Percentiles rank a stretch among this genome's conserved stretches.
phyloP scores from a whole-genome alignment of 2,888 invertebrate species.

The Sisyra terminalis region DNA sequence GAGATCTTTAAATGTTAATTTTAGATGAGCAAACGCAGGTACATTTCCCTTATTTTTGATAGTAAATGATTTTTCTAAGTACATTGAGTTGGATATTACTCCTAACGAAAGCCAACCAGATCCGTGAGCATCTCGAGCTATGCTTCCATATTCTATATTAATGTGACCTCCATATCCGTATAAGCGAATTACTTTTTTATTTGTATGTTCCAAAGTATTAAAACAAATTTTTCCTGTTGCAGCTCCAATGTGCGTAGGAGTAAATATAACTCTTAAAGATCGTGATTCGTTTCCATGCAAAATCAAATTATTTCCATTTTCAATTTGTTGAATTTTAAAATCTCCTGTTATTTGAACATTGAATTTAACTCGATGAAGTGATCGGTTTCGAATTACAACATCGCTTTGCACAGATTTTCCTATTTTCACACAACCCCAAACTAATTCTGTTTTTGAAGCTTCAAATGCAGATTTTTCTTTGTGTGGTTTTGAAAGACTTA shows the following conservation, averaged over 20 bases:
- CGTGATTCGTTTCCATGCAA: constrained; percentile 38
- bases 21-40: not conserved
- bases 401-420: constrained; percentile 34
- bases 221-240: constrained; percentile 28
- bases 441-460: constrained; percentile 34
- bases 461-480: constrained; percentile 32
- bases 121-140: constrained; percentile 36
- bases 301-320: constrained; percentile 22
- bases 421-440: constrained; percentile 40
- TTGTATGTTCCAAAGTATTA: not conserved
- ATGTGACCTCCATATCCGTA: constrained; percentile 42
- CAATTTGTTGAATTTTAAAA: constrained; percentile 22
- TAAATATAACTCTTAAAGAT: constrained; percentile 33
- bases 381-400: constrained; percentile 37
- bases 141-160: constrained; percentile 29
- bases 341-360: constrained; percentile 31
- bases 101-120: constrained; percentile 40
- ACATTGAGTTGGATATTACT: constrained; percentile 16
- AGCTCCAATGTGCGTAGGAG: constrained; percentile 34
- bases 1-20: not conserved
- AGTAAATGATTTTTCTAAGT: not conserved
- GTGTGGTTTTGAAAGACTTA: constrained; percentile 10
- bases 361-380: constrained; percentile 35
- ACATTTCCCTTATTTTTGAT: not conserved
- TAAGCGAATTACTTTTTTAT: constrained; percentile 17